Base-by-base conservation (phyloP, 1,140 invertebrate species). In the Nasonia vitripennis region DNA sequence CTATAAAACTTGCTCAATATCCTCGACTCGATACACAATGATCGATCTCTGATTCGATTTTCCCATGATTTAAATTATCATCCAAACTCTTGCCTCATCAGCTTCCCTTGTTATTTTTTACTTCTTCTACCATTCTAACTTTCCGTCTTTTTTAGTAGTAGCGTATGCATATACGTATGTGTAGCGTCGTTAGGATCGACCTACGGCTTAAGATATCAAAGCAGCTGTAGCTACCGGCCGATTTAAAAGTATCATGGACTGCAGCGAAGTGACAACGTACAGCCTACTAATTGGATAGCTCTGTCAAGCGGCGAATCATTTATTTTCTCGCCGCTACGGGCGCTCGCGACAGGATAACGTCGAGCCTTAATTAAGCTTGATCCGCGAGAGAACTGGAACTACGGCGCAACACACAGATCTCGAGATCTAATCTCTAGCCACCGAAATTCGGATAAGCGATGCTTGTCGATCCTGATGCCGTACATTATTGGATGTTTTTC, bases 201-300 rank as follows among this genome's bases (percentile, higher is more conserved):
- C 81, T 45, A 4, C 14, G 20, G 34, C 79, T 86, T 86, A 78
- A 86, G 74, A 83, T 83, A 73, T 82, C 55, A 82, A 55, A 73
- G 51, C 31, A 0, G 34, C 41, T 0, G 9, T 45, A 45, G 6
- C 27, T 27, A 6, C 51, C 17, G 9, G 48, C 75, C 70, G 31
- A 85, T 80, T 77, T 78, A 81, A 86, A 86, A 86, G 62, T 86
- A 82, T 86, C 78, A 77, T 45, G 70, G 55, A 81, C 20, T 34
- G 68, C n/a, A 7, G 4, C 41, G 34, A 81, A 86, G 74, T 86
- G 67, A 83, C 75, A 86, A 86, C 11, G 73, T 83, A 83, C 74
- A 83, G 73, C 74, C 71, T 71, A 45, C 85, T 86, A 86, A 83
- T 86, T 86, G 74, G 85, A 86, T 83, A 67, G 67, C 73, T 86